Base-by-base conservation (phyloP, 2,113 vertebrate species). In the Mesoclemmys tuberculata region DNA sequence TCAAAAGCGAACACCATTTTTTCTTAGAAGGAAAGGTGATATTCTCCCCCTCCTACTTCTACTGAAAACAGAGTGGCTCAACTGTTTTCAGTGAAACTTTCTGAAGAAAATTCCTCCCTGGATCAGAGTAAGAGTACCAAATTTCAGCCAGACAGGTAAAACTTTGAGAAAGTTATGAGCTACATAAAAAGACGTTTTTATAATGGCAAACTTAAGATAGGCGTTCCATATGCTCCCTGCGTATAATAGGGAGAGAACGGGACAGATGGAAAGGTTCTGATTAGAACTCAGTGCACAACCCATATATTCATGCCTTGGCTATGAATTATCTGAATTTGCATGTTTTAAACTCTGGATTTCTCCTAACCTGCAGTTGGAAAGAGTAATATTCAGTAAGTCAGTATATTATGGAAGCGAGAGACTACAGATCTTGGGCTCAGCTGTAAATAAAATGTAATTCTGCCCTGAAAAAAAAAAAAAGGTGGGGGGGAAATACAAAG, bases 391-490 rank as follows among this genome's bases (percentile, higher is more conserved):
- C 77, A 86, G 18, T 31, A 8, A 81, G 31, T 85, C 7, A 8
- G 6, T 13, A 4, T 38, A 78, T 5, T 2, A 26, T 8, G 89
- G 46, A 92, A 90, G 56, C 6, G 4, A 46, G n/a, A 81, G 48
- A n/a, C 29, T 68, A 26, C 29, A 80, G 49, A 81, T 90, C n/a
- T n/a, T 51, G 18, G 46, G 77, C 77, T 86, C 44, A 93, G 71
- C 3, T 82, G 79, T 61, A 96, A 91, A 90, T 80, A 78, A 88
- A 95, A 83, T 19, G 11, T 80, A 94, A 82, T 64, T 93, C 75
- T 94, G 27, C 38, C 68, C 68, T 85, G 78, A 79, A 77, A 94
- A 89, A 46, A 77, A 88, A 89, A 22, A 13, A n/a, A n/a, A 5
- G 46, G 77, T 46, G 38, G 12, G 3, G 3, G 1, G 2, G 1